Conservation (phyloP, 1,140 invertebrate genomes). For the Philopotamus ludificatus region DNA sequence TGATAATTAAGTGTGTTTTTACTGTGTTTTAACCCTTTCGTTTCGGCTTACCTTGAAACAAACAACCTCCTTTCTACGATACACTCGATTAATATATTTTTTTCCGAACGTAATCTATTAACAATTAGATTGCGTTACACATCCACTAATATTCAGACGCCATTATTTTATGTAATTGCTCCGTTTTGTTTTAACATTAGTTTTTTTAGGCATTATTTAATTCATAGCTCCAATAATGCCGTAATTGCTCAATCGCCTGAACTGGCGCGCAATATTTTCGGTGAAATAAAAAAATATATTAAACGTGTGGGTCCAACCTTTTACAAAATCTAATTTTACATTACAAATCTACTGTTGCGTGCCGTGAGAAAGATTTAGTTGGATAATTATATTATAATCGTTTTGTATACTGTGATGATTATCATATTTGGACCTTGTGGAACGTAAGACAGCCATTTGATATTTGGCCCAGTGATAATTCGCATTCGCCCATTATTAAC, state of each 20-base stretch:
- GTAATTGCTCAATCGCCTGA: slow-evolving; percentile 28
- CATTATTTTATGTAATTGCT: slow-evolving; percentile 12
- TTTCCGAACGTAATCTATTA: slow-evolving; percentile 21
- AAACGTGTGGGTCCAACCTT: background rate
- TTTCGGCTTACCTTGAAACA: too few species aligned
- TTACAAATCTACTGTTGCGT: slow-evolving; percentile 16
- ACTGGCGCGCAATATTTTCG: slow-evolving; percentile 1
- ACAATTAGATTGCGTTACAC: slow-evolving; percentile 9
- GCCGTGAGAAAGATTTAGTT: slow-evolving; percentile 1
- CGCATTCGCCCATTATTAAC: too few species aligned
- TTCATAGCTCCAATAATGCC: slow-evolving; percentile 7
- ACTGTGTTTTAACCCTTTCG: too few species aligned
- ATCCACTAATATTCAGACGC: background rate
- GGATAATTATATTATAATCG: slow-evolving; percentile 26
- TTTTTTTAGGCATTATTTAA: background rate
- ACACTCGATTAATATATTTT: slow-evolving; percentile 9
- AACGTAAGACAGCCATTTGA: too few species aligned
- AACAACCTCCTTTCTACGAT: slow-evolving; percentile 5
- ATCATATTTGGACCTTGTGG: background rate
- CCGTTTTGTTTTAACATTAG: slow-evolving; percentile 14
- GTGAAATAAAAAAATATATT: background rate
- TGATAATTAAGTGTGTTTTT: too few species aligned
- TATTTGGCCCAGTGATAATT: too few species aligned
- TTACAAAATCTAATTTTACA: background rate
- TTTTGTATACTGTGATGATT: slow-evolving; percentile 12